Evolutionary conservation across 1,140 invertebrate species (phyloP), one percentile per base, ranked within the genome.

Genomic region (Lepidurus arcticus): DNA sequence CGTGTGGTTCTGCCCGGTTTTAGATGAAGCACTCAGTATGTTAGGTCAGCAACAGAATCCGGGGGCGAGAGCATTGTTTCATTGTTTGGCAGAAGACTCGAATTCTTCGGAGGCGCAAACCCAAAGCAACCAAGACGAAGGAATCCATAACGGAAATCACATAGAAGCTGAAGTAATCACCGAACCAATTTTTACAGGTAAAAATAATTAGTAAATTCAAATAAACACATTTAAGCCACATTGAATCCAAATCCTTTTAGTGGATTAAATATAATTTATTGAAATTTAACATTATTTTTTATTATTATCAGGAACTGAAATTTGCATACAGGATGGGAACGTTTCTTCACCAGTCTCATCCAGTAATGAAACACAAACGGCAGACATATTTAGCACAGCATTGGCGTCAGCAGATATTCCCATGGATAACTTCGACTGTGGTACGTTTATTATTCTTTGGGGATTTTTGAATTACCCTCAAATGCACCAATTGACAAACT

Each of bases 371-470:
- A 16, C 13, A 13, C 53, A 65, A 21, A 65, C 42, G 34, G 44
- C 53, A 2, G 76, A 76, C 76, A 76, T 76, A 34, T 76, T 53
- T 65, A 76, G 76, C 11, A 76, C 76, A 21, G 76, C 76, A n/a
- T 53, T 76, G n/a, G 76, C 76, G 9, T 76, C 76, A 16, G 76
- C 76, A 6, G 76, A 76, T 76, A 76, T 76, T 34, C 45, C 45
- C 10, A 76, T 76, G 76, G 76, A 76, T 65, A 65, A 65, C 53
- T 21, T 65, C 21, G 53, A 65, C 21, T 65, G 53, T 65, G 53
- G 53, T 65, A 65, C 53, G 53, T 65, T 65, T 34, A 34, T 34
- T 34, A 34, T 34, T 34, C 34, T 34, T 34, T 34, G 0, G 0
- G 34, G 34, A 34, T 4, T 34, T 34, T 34, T 34, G 34, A 34